A percentile compares a stretch with the other conserved stretches of the same genome.
These are phyloP conservation scores for Sternarchorhynchus goeldii DNA, from an alignment of 2,797 vertebrate genomes.

Conservation along the genomic window DNA sequence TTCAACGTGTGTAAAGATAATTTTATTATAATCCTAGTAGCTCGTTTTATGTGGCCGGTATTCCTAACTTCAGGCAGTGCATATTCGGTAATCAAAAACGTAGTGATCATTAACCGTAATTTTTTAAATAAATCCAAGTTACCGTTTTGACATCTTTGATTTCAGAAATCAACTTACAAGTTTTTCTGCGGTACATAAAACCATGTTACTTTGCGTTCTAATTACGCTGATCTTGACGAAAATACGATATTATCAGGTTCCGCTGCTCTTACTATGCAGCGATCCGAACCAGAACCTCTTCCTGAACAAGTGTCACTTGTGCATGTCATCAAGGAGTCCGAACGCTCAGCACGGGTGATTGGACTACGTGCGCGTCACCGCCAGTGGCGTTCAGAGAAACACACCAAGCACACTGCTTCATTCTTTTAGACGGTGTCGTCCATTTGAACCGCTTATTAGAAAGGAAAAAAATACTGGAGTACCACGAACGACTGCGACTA, in stretches of 20 bases:
- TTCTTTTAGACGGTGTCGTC: slow-evolving; percentile 24
- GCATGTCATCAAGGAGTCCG: slow-evolving; percentile 26
- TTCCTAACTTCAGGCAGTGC: not conserved
- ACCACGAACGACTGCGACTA: slow-evolving; percentile 38
- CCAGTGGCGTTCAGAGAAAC: slow-evolving; percentile 10
- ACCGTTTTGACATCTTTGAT: not conserved
- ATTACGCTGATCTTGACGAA: not conserved
- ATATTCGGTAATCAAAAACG: not conserved
- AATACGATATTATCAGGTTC: not conserved
- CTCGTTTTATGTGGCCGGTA: not conserved
- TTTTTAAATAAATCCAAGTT: no score
- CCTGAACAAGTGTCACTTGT: slow-evolving; percentile 10
- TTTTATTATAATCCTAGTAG: slow-evolving; percentile 1
- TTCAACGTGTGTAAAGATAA: not conserved
- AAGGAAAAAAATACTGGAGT: slow-evolving; percentile 14
- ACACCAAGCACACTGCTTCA: slow-evolving; percentile 19
- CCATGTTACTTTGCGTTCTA: not conserved
- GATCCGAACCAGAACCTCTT: not conserved
- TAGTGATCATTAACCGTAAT: not conserved
- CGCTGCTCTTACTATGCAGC: not conserved
- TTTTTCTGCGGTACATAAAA: not conserved
- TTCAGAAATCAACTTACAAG: not conserved
- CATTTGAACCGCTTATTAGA: slow-evolving; percentile 27
- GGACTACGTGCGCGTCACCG: slow-evolving; percentile 19
- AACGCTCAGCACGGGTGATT: slow-evolving; percentile 11